Conservation (phyloP, 2,888 invertebrate species). For the Zaprionus obscuricornis region DNA sequence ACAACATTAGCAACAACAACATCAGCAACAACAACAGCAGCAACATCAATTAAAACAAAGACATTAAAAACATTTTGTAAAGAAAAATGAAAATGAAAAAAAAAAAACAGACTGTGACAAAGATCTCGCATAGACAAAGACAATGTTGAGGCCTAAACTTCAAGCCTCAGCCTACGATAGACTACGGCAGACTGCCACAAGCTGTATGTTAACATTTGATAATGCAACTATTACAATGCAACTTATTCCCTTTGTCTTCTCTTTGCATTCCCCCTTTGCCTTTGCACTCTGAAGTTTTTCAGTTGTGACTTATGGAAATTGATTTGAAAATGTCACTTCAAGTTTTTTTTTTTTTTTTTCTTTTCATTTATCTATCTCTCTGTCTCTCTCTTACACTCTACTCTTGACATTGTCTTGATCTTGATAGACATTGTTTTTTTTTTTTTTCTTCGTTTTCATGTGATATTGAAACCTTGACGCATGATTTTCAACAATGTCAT, state of each 20-base stretch:
- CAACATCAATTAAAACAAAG: conserved; percentile 50
- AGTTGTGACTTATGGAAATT: conserved; percentile 44
- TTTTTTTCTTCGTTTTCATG: neutral
- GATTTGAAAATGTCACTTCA: conserved; percentile 30
- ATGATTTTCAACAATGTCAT: conserved; percentile 24
- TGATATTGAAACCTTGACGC: conserved; percentile 21
- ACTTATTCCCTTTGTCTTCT: too few species aligned
- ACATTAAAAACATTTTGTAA: conserved; percentile 38
- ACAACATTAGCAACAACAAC: conserved; percentile 34
- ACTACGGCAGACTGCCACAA: too few species aligned
- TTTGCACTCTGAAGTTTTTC: conserved; percentile 18
- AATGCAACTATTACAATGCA: conserved; percentile 42
- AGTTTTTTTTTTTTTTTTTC: too few species aligned
- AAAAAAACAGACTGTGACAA: too few species aligned
- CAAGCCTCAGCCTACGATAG: too few species aligned
- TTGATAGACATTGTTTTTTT: conserved; percentile 30
- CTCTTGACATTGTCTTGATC: conserved; percentile 33
- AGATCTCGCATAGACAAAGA: too few species aligned
- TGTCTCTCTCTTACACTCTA: neutral
- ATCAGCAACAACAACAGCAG: conserved; percentile 4
- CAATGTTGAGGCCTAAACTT: too few species aligned
- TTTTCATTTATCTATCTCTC: too few species aligned
- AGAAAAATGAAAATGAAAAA: conserved; percentile 25
- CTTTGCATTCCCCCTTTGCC: too few species aligned
- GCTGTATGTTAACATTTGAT: conserved; percentile 37